Conservation (phyloP, 2,888 invertebrate species). For the Bellardia bayeri region DNA sequence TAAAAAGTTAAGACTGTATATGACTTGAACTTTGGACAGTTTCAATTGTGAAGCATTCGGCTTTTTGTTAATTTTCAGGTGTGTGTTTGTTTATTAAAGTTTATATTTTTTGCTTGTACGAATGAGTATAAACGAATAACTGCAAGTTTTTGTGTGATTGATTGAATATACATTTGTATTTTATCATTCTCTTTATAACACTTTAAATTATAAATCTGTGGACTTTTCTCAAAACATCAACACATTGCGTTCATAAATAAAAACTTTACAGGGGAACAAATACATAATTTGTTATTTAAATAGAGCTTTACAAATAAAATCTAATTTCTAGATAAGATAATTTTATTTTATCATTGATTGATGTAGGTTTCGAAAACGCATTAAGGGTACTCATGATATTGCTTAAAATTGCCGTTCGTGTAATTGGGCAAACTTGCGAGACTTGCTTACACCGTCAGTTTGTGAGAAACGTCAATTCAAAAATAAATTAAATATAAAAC, state of each 20-base stretch:
- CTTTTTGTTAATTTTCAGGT: slow-evolving; percentile 42
- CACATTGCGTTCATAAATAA: not conserved
- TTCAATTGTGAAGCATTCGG: slow-evolving; percentile 10
- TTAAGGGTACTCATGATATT: not conserved
- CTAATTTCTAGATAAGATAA: slow-evolving; percentile 3
- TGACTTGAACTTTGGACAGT: slow-evolving; percentile 61
- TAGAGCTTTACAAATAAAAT: slow-evolving; percentile 8
- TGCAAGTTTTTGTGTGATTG: not conserved
- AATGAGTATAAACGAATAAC: not conserved
- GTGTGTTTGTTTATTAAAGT: slow-evolving; percentile 40
- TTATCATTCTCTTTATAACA: not conserved
- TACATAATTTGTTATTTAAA: not conserved
- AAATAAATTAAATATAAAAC: too few relatives aligned
- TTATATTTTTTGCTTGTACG: slow-evolving; percentile 23
- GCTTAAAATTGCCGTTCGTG: too few relatives aligned
- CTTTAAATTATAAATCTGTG: slow-evolving; percentile 9
- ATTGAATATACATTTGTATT: not conserved
- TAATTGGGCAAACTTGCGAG: too few relatives aligned
- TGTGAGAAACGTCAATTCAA: too few relatives aligned
- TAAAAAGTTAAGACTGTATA: not conserved
- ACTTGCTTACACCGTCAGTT: too few relatives aligned
- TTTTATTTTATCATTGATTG: not conserved
- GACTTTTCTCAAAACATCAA: not conserved
- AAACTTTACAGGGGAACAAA: not conserved
- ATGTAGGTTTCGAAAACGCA: slow-evolving; percentile 1